phyloP scores from a whole-genome alignment of 2,888 invertebrate genomes.

The Caenorhabditis virilis region DNA sequence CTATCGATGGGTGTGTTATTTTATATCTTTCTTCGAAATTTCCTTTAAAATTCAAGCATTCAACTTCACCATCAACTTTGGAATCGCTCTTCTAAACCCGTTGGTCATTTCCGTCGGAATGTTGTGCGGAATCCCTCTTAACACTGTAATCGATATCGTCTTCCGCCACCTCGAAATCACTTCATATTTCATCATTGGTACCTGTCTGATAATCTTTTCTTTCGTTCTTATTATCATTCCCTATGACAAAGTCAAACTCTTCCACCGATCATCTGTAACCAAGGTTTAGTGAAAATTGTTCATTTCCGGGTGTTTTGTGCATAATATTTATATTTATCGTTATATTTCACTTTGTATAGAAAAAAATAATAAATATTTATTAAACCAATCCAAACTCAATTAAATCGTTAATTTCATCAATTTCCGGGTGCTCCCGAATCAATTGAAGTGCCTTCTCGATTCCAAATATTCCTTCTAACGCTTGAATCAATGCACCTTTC shows the following conservation, averaged over 20 bases:
- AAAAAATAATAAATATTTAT: too few relatives aligned
- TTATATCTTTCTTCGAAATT: not conserved
- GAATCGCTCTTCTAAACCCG: constrained; percentile 88
- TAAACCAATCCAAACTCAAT: constrained; percentile 1
- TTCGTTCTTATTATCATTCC: constrained; percentile 53
- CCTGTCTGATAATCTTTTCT: constrained; percentile 44
- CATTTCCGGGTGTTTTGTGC: too few relatives aligned
- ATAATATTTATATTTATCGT: too few relatives aligned
- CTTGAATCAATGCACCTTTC: not conserved
- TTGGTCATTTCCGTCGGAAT: constrained; percentile 91
- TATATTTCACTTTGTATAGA: too few relatives aligned
- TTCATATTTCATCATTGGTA: constrained; percentile 38
- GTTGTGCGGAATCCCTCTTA: constrained; percentile 89
- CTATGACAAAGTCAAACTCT: constrained; percentile 1
- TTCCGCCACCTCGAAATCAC: constrained; percentile 38
- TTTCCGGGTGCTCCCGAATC: not conserved
- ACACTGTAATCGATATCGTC: constrained; percentile 73
- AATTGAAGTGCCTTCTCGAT: not conserved
- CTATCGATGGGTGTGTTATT: constrained; percentile 63
- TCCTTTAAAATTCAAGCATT: constrained; percentile 76
- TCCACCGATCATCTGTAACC: too few relatives aligned
- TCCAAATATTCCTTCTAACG: not conserved
- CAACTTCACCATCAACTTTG: constrained; percentile 90
- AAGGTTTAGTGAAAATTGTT: too few relatives aligned
- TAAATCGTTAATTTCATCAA: constrained; percentile 4